Conservation (phyloP, 2,888 invertebrate species). For the Folsomia candida region DNA sequence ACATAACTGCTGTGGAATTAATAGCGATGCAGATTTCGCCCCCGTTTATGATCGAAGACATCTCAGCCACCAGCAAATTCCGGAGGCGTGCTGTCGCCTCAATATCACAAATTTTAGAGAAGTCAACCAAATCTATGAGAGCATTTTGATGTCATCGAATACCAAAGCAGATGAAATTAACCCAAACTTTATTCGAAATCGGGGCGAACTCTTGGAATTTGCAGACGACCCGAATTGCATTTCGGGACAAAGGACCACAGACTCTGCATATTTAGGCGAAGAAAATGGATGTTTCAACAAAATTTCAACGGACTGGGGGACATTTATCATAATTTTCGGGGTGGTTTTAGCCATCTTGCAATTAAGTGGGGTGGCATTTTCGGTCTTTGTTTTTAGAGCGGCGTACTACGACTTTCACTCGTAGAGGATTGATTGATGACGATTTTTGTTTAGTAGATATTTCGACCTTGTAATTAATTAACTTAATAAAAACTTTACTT, state of each 20-base stretch:
- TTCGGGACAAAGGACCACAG: neutral
- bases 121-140: neutral
- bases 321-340: neutral
- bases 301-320: slow-evolving; percentile 2
- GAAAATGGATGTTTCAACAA: slow-evolving; percentile 20
- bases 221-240: slow-evolving; percentile 1
- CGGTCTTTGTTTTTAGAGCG: slow-evolving; percentile 19
- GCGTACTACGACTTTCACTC: neutral
- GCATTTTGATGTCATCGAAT: neutral
- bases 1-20: slow-evolving; percentile 32
- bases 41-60: neutral
- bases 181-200: neutral
- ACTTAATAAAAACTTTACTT: slow-evolving; percentile 12
- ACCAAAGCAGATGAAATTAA: neutral
- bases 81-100: slow-evolving; percentile 11
- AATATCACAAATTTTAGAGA: neutral
- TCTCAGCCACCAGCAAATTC: neutral
- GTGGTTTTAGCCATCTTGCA: slow-evolving; percentile 17
- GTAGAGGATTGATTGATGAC: neutral
- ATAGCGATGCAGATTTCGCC: slow-evolving; percentile 2
- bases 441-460: neutral
- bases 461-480: neutral
- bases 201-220: neutral
- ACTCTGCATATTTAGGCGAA: slow-evolving; percentile 9
- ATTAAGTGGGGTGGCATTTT: slow-evolving; percentile 16